Evolutionary conservation across 2,113 vertebrate species (phyloP), one percentile per base, ranked within the genome.

Genomic region (Gallinago undulata): DNA sequence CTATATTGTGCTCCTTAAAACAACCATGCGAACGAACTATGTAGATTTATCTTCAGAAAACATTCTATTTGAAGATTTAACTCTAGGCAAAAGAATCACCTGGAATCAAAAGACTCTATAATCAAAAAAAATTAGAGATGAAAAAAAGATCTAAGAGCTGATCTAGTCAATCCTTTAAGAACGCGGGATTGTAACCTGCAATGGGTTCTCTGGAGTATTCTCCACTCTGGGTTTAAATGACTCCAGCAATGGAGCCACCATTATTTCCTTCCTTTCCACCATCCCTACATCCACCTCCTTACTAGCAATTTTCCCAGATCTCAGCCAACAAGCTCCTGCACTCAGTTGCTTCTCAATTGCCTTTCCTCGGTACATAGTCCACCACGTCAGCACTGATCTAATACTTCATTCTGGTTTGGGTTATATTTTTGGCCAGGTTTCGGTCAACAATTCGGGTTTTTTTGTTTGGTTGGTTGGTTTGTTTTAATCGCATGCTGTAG

Each of bases 1-100:
- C 33, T 69, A 25, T 39, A 47, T 3, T 9, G 7, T 69, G 39
- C 23, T 94, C 86, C 79, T 96, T 33, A 64, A 91, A 96, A 95
- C 1, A 15, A 81, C 50, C 1, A 9, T 72, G 31, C 7, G 73
- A 80, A 55, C 13, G 21, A 70, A 35, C 35, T 86, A 78, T 24
- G 57, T 43, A 87, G 62, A 70, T 84, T 93, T 86, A 9, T 50
- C 60, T 91, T 88, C 22, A 78, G 84, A 90, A 89, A 69, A 41
- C 22, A 67, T 77, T 94, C 93, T 63, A 78, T 82, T 84, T 96
- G 43, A 94, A 88, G 41, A 75, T 55, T 88, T 95, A 82, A 48
- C 27, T 84, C 16, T 10, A 57, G 28, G 37, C 30, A 78, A 63
- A 67, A 89, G 28, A 78, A 94, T 50, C 24, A 67, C 30, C 64